Evolutionary conservation across 1,140 invertebrate genomes (phyloP).

Genomic region (Pseudomyrmex gracilis): DNA sequence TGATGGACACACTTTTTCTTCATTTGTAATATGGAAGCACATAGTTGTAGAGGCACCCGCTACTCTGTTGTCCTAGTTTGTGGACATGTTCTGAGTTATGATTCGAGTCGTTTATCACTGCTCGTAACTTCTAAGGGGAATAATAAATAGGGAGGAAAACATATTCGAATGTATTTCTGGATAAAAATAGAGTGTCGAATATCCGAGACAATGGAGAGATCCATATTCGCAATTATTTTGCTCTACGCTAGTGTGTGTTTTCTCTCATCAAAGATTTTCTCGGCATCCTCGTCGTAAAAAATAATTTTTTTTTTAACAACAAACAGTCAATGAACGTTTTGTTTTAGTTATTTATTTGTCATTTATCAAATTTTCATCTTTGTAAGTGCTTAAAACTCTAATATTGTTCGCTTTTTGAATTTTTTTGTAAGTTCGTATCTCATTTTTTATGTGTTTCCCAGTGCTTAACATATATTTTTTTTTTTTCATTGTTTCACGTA

Average conservation of each 20-base stretch:
- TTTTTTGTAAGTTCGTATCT: not conserved
- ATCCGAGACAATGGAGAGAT: not conserved
- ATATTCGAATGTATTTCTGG: constrained; percentile 17
- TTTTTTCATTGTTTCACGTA: too few relatives aligned
- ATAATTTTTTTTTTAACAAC: not conserved
- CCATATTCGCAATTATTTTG: not conserved
- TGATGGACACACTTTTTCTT: constrained; percentile 48
- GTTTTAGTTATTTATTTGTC: not conserved
- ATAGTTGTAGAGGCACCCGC: constrained; percentile 50
- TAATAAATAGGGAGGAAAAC: constrained; percentile 47
- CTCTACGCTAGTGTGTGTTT: not conserved
- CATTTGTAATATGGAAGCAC: constrained; percentile 48
- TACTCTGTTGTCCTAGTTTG: constrained; percentile 50
- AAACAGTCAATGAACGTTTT: not conserved
- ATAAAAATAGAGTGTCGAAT: constrained; percentile 13
- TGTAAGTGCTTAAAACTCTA: not conserved
- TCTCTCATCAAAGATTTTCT: not conserved
- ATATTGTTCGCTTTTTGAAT: not conserved
- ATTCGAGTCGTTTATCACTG: constrained; percentile 58
- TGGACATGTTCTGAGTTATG: constrained; percentile 58
- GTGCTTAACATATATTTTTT: too few relatives aligned
- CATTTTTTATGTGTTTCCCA: not conserved
- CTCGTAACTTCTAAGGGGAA: constrained; percentile 41
- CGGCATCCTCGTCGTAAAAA: not conserved
- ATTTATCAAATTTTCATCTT: not conserved